Evolutionary conservation across 1,140 invertebrate species (phyloP).

Genomic region (Sycobia sp.): DNA sequence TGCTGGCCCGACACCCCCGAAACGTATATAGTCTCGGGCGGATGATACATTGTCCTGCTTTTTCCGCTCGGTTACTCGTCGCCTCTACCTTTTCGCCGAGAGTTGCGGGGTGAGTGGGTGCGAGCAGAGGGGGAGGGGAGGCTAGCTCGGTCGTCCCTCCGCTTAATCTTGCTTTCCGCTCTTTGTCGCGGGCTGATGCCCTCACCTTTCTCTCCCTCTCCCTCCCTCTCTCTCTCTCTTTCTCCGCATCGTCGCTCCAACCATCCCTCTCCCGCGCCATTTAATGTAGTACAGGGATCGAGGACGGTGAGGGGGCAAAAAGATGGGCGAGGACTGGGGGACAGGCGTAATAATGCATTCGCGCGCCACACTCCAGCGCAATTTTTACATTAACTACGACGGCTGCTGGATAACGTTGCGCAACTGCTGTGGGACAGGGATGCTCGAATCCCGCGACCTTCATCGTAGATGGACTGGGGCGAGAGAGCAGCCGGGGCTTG

Average conservation of each 20-base stretch:
- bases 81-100: constrained; percentile 11
- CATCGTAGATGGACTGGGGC: too few relatives aligned
- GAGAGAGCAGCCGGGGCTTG: too few relatives aligned
- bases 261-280: too few relatives aligned
- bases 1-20: background rate
- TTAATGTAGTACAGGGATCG: background rate
- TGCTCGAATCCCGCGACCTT: too few relatives aligned
- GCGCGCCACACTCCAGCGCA: background rate
- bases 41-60: constrained; percentile 30
- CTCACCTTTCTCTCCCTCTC: background rate
- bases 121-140: too few relatives aligned
- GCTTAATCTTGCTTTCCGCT: background rate
- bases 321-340: background rate
- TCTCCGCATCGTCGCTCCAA: constrained; percentile 1
- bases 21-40: too few relatives aligned
- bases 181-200: too few relatives aligned
- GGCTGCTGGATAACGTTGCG: too few relatives aligned
- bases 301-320: background rate
- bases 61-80: constrained; percentile 32
- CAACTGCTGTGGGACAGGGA: too few relatives aligned
- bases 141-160: background rate
- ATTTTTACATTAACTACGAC: constrained; percentile 4
- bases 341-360: background rate
- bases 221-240: background rate
- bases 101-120: too few relatives aligned